Evolutionary conservation across 2,113 vertebrate species (phyloP).

Genomic region (Pseudois nayaur): DNA sequence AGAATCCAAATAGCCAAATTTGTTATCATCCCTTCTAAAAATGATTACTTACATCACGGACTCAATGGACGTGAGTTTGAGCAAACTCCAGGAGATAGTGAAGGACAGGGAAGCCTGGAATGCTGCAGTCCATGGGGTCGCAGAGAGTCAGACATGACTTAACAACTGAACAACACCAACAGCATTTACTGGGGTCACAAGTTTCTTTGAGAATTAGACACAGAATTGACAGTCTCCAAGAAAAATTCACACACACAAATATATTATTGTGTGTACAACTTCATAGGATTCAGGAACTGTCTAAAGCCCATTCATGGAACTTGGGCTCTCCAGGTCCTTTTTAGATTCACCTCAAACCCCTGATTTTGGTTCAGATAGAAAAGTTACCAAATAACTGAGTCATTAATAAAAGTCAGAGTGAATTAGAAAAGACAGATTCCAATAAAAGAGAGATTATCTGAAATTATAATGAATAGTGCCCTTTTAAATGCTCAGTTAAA

Average conservation of each 20-base stretch:
- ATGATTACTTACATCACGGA: background rate
- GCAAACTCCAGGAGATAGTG: background rate
- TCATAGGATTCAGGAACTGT: background rate
- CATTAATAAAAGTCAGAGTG: background rate
- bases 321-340: background rate
- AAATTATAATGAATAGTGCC: background rate
- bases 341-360: background rate
- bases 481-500: background rate
- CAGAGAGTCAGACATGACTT: background rate
- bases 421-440: background rate
- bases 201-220: background rate
- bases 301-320: background rate
- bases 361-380: background rate
- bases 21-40: background rate
- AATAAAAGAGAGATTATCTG: background rate
- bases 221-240: background rate
- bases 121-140: background rate
- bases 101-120: background rate
- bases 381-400: background rate
- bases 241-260: background rate
- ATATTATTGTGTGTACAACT: background rate
- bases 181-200: background rate
- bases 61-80: background rate
- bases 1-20: background rate
- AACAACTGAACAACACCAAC: background rate